Conservation (phyloP, 2,113 vertebrate genomes). For the Burhinus oedicnemus region DNA sequence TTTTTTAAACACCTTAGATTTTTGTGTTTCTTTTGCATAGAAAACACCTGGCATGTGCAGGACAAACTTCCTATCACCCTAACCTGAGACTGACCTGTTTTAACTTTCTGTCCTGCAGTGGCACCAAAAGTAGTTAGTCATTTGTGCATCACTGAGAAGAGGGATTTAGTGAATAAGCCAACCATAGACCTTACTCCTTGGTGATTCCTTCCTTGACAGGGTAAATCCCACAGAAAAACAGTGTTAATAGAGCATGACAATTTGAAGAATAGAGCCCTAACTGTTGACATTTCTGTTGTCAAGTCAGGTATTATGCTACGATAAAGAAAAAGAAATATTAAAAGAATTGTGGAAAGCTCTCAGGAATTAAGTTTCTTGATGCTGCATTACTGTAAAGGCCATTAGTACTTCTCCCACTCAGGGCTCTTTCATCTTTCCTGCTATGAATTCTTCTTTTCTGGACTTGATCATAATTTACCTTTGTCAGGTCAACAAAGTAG, state of each 20-base stretch:
- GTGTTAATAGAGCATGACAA: conserved; percentile 73
- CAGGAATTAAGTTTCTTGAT: conserved; percentile 69
- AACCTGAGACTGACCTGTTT: conserved; percentile 48
- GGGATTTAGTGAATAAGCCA: conserved; percentile 74
- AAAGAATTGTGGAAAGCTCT: conserved; percentile 61
- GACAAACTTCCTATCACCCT: neutral
- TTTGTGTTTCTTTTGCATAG: neutral
- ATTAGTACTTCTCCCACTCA: conserved; percentile 52
- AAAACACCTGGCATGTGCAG: conserved; percentile 1
- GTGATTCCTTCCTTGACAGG: conserved; percentile 72
- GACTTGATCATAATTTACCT: neutral
- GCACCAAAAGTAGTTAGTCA: conserved; percentile 65
- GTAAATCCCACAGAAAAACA: conserved; percentile 77
- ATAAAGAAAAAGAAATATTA: conserved; percentile 73
- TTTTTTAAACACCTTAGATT: neutral
- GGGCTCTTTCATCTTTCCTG: conserved; percentile 62
- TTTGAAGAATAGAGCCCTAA: conserved; percentile 75
- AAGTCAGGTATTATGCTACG: conserved; percentile 66
- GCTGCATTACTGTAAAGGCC: conserved; percentile 63
- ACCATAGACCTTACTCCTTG: conserved; percentile 71
- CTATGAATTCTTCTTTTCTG: neutral
- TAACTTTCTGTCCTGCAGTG: conserved; percentile 58
- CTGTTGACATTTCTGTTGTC: conserved; percentile 77
- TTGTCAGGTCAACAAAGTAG: neutral
- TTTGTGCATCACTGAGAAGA: conserved; percentile 72